Percentiles rank a stretch among this genome's conserved stretches.
phyloP scores from a whole-genome alignment of 2,888 invertebrate genomes.

The Phalera bucephala region DNA sequence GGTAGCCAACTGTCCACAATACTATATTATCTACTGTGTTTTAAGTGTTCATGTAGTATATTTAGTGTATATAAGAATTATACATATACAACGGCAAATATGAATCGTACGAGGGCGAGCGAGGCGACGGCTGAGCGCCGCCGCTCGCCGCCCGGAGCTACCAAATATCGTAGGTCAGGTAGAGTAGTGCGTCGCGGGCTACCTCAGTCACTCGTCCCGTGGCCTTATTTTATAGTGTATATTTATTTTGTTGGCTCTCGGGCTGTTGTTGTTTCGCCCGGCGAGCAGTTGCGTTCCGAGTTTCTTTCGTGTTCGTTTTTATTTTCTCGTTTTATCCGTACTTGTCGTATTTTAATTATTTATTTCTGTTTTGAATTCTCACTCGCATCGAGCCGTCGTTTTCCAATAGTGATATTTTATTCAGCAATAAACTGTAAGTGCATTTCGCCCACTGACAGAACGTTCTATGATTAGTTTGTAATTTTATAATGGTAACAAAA shows the following conservation, averaged over 20 bases:
- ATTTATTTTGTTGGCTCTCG: slow-evolving; percentile 80
- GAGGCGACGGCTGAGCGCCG: slow-evolving; percentile 21
- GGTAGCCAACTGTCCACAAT: slow-evolving; percentile 72
- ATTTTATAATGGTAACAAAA: slow-evolving; percentile 73
- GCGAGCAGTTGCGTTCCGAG: slow-evolving; percentile 72
- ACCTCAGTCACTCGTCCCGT: slow-evolving; percentile 80
- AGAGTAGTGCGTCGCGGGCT: slow-evolving; percentile 72
- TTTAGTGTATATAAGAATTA: slow-evolving; percentile 75
- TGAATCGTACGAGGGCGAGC: slow-evolving; percentile 29
- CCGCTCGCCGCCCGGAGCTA: slow-evolving; percentile 18
- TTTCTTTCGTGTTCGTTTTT: slow-evolving; percentile 75
- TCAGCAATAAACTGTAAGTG: slow-evolving; percentile 80
- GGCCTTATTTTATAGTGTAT: slow-evolving; percentile 71
- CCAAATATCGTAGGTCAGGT: slow-evolving; percentile 6
- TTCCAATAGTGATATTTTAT: slow-evolving; percentile 83
- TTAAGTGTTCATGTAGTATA: slow-evolving; percentile 78
- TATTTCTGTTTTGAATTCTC: slow-evolving; percentile 75
- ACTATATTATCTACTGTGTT: slow-evolving; percentile 72
- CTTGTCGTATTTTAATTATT: slow-evolving; percentile 73
- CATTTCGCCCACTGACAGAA: slow-evolving; percentile 64
- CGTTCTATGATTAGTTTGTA: slow-evolving; percentile 76
- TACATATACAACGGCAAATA: slow-evolving; percentile 63
- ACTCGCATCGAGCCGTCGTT: slow-evolving; percentile 73
- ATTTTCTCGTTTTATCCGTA: slow-evolving; percentile 67
- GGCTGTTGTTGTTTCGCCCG: slow-evolving; percentile 79